Percentiles rank a stretch among this genome's conserved stretches.
Conservation (phyloP, 2,113 vertebrate genomes). For the cattle (Bos taurus) region ARS-UCD2.0 NC_037328.1:16630001-16630500, state of each 20-base stretch:
- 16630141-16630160: slow-evolving; percentile 30
- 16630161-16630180: slow-evolving; percentile 68
- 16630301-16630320: neutral
- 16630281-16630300: slow-evolving; percentile 59
- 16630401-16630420: slow-evolving; percentile 6
- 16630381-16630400: neutral
- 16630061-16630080: slow-evolving; percentile 64
- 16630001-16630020: slow-evolving; percentile 33
- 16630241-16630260: slow-evolving; percentile 76
- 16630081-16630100: slow-evolving; percentile 66
- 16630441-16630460: neutral
- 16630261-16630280: slow-evolving; percentile 58
- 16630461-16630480: neutral
- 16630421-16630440: neutral
- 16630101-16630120: slow-evolving; percentile 73
- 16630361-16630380: neutral
- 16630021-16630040: slow-evolving; percentile 37
- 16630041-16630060: slow-evolving; percentile 54
- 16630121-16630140: slow-evolving; percentile 71
- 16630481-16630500: neutral
- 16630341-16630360: neutral
- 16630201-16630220: slow-evolving; percentile 68
- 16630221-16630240: slow-evolving; percentile 70
- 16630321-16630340: neutral
- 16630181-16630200: slow-evolving; percentile 75